Base-by-base conservation (phyloP, 2,113 vertebrate species). In the Tinamus guttatus region DNA sequence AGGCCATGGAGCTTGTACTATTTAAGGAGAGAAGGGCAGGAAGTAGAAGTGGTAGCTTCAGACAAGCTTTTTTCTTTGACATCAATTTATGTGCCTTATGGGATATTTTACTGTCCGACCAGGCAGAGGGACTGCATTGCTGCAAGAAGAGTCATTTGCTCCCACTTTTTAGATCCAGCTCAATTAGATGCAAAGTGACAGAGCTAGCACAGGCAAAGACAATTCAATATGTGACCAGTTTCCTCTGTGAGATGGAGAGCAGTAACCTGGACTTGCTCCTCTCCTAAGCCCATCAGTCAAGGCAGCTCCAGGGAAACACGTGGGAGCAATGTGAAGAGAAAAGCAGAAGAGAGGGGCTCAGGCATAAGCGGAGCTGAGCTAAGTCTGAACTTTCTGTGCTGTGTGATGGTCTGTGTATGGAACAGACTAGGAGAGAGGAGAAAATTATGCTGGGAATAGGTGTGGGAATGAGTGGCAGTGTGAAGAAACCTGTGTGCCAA, bases 341-440 rank as follows among this genome's bases (percentile, higher is more conserved):
- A 24, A 38, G n/a, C 28, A 17, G 43, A 63, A 52, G 38, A 76
- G 14, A 41, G 28, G 38, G 11, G 13, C n/a, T 32, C 13, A 22
- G 22, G 43, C 9, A 13, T 49, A n/a, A 49, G 25, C 17, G 9
- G 27, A 67, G 40, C 54, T 58, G 40, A 13, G 67, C 24, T 21
- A 34, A 22, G 65, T 20, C 41, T 69, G 11, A 24, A 24, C 54
- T 58, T 58, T 47, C 28, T 11, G 9, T 11, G 22, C 40, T 45
- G 65, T 3, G 0, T 21, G 19, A 18, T 8, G 49, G n/a, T 30
- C 6, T 32, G 24, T 1, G 3, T 27, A 32, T 0, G 1, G 14
- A 36, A 7, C 5, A 19, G 25, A 4, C 40, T n/a, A 22, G 7
- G 7, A 58, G n/a, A 56, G 13, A 41, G 11, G 6, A 76, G 19